Conservation (phyloP, 2,888 invertebrate species). For the Mimachlamys varia region DNA sequence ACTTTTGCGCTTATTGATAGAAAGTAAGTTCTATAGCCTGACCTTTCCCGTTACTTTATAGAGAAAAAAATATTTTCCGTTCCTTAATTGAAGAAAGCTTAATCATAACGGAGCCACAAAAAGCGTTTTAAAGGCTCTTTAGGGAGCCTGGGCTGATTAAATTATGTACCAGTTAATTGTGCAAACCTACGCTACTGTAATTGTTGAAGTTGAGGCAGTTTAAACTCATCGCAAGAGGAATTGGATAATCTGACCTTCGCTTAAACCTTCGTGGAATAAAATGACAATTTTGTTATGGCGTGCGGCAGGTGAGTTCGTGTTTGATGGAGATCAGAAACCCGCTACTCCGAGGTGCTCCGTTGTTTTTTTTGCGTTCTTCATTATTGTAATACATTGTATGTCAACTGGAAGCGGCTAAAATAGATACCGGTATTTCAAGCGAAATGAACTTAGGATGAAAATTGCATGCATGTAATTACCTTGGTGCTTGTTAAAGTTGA, state of each 20-base stretch:
- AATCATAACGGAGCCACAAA: constrained; percentile 13
- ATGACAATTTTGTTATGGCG: constrained; percentile 22
- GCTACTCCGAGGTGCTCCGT: not conserved
- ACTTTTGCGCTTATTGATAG: not conserved
- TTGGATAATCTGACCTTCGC: constrained; percentile 22
- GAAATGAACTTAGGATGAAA: constrained; percentile 33
- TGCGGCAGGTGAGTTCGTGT: not conserved
- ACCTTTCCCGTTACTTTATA: not conserved
- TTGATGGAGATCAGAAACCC: constrained; percentile 28
- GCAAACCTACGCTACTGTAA: not conserved
- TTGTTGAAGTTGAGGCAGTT: not conserved
- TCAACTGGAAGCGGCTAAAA: not conserved
- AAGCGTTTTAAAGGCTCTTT: not conserved
- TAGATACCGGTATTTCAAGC: constrained; percentile 33
- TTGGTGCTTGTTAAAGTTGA: constrained; percentile 36
- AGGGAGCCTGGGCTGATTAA: not conserved
- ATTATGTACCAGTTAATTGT: not conserved
- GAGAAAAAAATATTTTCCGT: not conserved
- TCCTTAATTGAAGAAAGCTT: constrained; percentile 3
- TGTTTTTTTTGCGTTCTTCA: not conserved
- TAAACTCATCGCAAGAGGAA: constrained; percentile 5
- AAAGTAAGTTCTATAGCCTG: not conserved
- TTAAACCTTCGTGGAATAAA: constrained; percentile 12
- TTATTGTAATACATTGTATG: constrained; percentile 12
- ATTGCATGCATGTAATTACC: constrained; percentile 36